These are phyloP conservation scores for Piaya cayana DNA, from an alignment of 2,113 vertebrate genomes.

Conservation along the genomic window DNA sequence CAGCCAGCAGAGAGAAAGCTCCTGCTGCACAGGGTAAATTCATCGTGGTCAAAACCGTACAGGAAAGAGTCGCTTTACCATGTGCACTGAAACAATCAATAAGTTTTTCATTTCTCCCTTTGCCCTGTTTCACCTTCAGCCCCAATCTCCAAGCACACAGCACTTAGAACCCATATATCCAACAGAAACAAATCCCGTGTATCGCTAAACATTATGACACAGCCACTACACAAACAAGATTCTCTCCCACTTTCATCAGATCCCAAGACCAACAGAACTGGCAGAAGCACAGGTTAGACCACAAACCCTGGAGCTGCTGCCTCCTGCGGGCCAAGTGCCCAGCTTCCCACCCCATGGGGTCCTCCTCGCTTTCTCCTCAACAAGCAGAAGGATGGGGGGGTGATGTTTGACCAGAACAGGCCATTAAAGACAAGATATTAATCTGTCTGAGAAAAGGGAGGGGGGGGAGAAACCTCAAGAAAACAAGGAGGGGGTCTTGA, in stretches of 20 bases:
- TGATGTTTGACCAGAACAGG: constrained; percentile 9
- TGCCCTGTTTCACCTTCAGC: not conserved
- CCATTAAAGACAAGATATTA: constrained; percentile 43
- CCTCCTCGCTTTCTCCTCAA: not conserved
- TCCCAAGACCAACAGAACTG: not conserved
- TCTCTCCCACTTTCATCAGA: not conserved
- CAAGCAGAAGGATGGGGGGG: not conserved
- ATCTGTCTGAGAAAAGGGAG: constrained; percentile 38
- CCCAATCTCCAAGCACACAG: accelerated
- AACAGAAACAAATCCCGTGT: accelerated
- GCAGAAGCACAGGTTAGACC: not conserved
- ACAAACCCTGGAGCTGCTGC: not conserved
- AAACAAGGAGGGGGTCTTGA: constrained; percentile 40
- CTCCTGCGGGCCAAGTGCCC: not conserved
- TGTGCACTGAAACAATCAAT: not conserved
- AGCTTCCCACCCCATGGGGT: not conserved
- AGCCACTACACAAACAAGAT: accelerated
- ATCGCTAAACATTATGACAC: accelerated
- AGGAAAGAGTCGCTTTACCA: not conserved
- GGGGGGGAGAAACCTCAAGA: not conserved
- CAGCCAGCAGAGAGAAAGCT: not conserved
- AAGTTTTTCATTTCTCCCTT: not conserved
- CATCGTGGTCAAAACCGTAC: accelerated
- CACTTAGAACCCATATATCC: accelerated
- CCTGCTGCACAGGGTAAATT: accelerated